Evolutionary conservation across 2,888 invertebrate genomes (phyloP).

Genomic region (Microplitis deprimator): DNA sequence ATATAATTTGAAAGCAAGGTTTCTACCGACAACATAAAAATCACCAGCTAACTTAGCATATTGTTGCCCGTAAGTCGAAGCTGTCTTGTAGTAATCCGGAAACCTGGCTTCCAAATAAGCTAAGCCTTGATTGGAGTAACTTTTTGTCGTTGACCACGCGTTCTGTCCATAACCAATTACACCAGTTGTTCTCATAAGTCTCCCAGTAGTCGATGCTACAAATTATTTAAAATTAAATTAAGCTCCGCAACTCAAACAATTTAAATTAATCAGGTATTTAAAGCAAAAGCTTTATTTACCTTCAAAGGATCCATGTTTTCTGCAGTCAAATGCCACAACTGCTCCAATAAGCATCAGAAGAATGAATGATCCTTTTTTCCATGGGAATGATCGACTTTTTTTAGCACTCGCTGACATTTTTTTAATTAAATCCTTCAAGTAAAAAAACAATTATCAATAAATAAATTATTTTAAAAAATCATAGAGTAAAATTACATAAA

Average conservation of each 20-base stretch:
- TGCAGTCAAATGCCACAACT: conserved; percentile 78
- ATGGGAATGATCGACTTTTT: conserved; percentile 73
- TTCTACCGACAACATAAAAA: conserved; percentile 73
- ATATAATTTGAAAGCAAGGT: conserved; percentile 73
- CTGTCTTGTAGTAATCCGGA: conserved; percentile 78
- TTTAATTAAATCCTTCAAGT: conserved; percentile 69
- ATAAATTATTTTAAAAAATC: neutral
- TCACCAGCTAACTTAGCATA: conserved; percentile 77
- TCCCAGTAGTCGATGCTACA: conserved; percentile 78
- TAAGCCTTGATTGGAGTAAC: conserved; percentile 77
- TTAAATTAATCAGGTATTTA: too few relatives aligned
- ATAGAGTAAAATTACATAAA: neutral
- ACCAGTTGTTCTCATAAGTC: conserved; percentile 78
- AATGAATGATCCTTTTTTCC: conserved; percentile 78
- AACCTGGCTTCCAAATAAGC: conserved; percentile 79
- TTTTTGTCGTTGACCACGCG: conserved; percentile 76
- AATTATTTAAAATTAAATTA: neutral
- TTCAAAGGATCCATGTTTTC: conserved; percentile 79
- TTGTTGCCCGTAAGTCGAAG: conserved; percentile 75
- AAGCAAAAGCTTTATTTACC: too few relatives aligned
- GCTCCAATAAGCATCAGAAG: conserved; percentile 76
- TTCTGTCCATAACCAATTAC: conserved; percentile 77
- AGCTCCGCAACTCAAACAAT: neutral
- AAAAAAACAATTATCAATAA: neutral
- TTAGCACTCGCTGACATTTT: conserved; percentile 71